phyloP scores from a whole-genome alignment of 1,140 invertebrate genomes.

The Araneus ventricosus region DNA sequence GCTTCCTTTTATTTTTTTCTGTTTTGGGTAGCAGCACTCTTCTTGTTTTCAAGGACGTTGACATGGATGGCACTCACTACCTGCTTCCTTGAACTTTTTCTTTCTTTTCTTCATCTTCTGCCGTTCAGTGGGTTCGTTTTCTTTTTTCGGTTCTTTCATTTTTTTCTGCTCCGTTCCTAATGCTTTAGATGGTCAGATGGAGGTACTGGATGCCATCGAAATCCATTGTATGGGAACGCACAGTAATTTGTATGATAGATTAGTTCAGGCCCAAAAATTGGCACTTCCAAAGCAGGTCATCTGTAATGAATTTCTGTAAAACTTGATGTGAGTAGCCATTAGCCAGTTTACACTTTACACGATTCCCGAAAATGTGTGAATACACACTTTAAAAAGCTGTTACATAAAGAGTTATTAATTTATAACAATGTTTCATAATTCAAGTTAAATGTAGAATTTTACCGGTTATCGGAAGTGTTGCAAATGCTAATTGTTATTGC shows the following conservation, averaged over 20 bases:
- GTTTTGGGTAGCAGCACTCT: conserved; percentile 28
- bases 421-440: too few relatives aligned
- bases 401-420: too few relatives aligned
- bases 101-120: conserved; percentile 33
- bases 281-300: not conserved
- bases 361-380: too few relatives aligned
- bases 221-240: not conserved
- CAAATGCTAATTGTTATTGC: too few relatives aligned
- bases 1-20: not conserved
- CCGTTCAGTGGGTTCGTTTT: not conserved
- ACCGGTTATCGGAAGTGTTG: too few relatives aligned
- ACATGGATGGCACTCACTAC: conserved; percentile 67
- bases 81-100: conserved; percentile 67
- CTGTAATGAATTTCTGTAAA: too few relatives aligned
- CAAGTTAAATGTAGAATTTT: too few relatives aligned
- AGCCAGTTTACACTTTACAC: too few relatives aligned
- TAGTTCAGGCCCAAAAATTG: not conserved
- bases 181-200: conserved; percentile 2
- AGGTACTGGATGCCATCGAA: not conserved
- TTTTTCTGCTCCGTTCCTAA: not conserved
- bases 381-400: too few relatives aligned
- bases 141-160: not conserved
- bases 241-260: not conserved
- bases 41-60: conserved; percentile 71
- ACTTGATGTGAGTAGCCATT: too few relatives aligned